Evolutionary conservation across 2,797 vertebrate species (phyloP).

Genomic region (Phylloscopus collybita): DNA sequence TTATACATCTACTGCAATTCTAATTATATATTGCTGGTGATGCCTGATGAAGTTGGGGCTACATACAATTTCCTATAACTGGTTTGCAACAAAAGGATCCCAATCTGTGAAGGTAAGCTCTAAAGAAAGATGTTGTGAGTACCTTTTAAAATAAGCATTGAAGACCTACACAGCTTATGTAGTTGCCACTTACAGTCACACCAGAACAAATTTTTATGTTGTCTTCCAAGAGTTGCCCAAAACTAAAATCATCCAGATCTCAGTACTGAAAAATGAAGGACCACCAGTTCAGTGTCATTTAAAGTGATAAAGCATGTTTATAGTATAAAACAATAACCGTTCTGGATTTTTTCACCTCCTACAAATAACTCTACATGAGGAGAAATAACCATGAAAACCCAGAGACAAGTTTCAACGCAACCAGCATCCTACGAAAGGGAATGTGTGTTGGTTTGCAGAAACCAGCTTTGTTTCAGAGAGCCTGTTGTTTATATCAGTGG

Average conservation of each 20-base stretch:
- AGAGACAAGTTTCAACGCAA: background rate
- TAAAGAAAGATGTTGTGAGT: background rate
- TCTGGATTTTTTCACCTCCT: background rate
- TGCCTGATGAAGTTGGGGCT: background rate
- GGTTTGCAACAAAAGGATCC: background rate
- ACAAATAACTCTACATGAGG: background rate
- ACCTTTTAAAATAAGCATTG: background rate
- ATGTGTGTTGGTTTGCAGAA: background rate
- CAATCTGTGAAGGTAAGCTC: background rate
- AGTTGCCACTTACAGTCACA: background rate
- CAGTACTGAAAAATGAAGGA: background rate
- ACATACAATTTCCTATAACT: background rate
- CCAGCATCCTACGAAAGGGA: background rate
- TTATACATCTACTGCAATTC: background rate
- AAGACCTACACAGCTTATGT: background rate
- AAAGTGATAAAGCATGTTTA: background rate
- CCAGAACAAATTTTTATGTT: background rate
- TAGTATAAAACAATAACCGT: background rate
- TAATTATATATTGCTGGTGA: background rate
- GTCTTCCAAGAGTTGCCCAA: background rate
- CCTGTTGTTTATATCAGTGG: background rate
- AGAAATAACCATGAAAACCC: background rate
- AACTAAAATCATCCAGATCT: background rate
- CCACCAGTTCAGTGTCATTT: background rate
- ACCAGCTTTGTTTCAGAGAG: background rate